These are phyloP conservation scores for Amphipyra berbera DNA, from an alignment of 2,888 invertebrate species.

Conservation along the genomic window DNA sequence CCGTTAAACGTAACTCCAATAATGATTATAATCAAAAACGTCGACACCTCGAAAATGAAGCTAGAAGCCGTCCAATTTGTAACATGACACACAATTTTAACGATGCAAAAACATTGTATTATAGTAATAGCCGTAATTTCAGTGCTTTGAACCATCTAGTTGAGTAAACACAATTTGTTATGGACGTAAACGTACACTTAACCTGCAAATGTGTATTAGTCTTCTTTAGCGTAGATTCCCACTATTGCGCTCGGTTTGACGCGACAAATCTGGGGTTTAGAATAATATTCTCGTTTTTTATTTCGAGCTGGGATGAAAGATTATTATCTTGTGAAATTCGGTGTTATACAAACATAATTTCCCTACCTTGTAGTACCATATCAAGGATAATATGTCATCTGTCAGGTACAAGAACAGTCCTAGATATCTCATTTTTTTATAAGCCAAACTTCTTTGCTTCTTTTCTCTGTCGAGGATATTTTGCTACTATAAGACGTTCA, in stretches of 20 bases:
- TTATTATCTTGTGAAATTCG: conserved; percentile 1
- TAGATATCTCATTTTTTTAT: too few relatives aligned
- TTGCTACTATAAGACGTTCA: neutral
- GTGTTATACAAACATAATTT: neutral
- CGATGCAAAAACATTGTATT: conserved; percentile 39
- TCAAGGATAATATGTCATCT: too few relatives aligned
- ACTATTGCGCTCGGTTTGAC: conserved; percentile 11
- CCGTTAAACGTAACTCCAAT: conserved; percentile 2
- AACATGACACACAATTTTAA: conserved; percentile 52
- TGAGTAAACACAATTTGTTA: conserved; percentile 60
- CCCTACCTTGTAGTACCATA: neutral
- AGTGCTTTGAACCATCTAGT: conserved; percentile 39
- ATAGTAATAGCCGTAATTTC: conserved; percentile 55
- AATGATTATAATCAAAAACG: conserved; percentile 11
- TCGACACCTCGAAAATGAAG: conserved; percentile 24
- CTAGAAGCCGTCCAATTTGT: conserved; percentile 39
- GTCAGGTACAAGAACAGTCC: too few relatives aligned
- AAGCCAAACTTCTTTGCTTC: too few relatives aligned
- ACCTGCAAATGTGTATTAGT: conserved; percentile 21
- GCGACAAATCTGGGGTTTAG: conserved; percentile 7
- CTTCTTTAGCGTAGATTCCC: conserved; percentile 11
- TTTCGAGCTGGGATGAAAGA: conserved; percentile 1
- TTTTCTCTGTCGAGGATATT: too few relatives aligned
- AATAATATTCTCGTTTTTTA: conserved; percentile 35
- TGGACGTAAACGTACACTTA: conserved; percentile 21